phyloP scores from a whole-genome alignment of 2,113 vertebrate genomes.

The Capreolus pygargus region DNA sequence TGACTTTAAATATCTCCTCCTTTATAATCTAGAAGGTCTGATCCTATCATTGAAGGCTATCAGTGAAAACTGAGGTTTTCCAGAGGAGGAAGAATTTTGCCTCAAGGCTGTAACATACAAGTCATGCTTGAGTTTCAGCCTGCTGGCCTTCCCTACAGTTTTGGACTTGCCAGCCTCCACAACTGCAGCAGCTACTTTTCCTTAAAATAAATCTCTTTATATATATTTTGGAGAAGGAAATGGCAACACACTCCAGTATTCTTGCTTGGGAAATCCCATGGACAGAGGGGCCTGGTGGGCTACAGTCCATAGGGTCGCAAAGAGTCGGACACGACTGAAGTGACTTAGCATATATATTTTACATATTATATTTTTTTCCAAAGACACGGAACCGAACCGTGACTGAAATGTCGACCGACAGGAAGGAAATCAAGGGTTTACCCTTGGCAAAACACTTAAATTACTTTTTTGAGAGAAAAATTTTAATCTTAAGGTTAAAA shows the following conservation, averaged over 20 bases:
- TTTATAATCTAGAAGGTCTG: not conserved
- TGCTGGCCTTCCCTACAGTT: not conserved
- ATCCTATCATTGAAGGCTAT: not conserved
- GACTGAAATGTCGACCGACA: not conserved
- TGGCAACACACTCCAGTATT: not conserved
- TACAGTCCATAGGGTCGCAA: not conserved
- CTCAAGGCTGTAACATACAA: not conserved
- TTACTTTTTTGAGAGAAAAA: conserved; percentile 14
- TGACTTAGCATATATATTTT: not conserved
- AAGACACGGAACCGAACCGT: not conserved
- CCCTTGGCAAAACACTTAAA: not conserved
- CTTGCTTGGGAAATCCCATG: not conserved
- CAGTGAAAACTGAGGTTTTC: not conserved
- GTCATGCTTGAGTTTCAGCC: not conserved
- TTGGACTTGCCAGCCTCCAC: not conserved
- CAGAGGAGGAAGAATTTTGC: not conserved
- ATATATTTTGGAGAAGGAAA: not conserved
- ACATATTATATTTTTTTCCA: not conserved
- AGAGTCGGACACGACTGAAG: not conserved
- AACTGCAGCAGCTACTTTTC: not conserved
- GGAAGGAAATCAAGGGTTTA: not conserved
- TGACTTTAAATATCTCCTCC: not conserved
- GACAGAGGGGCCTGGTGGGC: not conserved
- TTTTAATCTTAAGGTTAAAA: not conserved
- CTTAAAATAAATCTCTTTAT: not conserved